Evolutionary conservation across 2,888 invertebrate species (phyloP), one percentile per base, ranked within the genome.

Genomic region (Drosophila anceps): DNA sequence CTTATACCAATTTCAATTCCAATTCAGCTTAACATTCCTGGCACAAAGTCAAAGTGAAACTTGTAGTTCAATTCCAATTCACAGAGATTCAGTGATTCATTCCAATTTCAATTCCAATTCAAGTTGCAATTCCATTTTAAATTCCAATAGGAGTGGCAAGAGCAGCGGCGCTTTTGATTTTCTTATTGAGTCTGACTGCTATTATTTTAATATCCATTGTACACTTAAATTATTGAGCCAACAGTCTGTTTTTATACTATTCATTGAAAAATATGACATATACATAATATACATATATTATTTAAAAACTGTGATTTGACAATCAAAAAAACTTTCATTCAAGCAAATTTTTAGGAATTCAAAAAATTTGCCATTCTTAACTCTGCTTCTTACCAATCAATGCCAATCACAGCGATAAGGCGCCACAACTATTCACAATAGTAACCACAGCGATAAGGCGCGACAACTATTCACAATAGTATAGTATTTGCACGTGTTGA

Each of bases 1-100:
- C n/a, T n/a, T 24, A 24, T 24, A 24, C 24, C 24, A 24, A 4
- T 24, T 24, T 3, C 2, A 24, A 24, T 24, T 24, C 24, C 24
- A 3, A 24, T 24, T 24, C 24, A n/a, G n/a, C n/a, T n/a, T n/a
- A n/a, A n/a, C n/a, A n/a, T n/a, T n/a, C n/a, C n/a, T n/a, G n/a
- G n/a, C n/a, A n/a, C 24, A 24, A 13, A 13, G 15, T 37, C 15
- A 5, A 43, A 43, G 5, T 20, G 0, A 18, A 43, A 43, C 20
- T 43, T 20, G 9, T 10, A 20, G 4, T 10, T 20, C 3, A 12
- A 4, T 43, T 43, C 12, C 43, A 24, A 44, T 44, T 18, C 7
- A 24, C 3, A 24, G 4, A 10, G 4, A 10, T 0, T 0, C 3
- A 24, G 4, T 4, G 4, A 10, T 0, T 0, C 10, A 24, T 24